phyloP scores from a whole-genome alignment of 2,888 invertebrate genomes.

The Heliconius ethilla region DNA sequence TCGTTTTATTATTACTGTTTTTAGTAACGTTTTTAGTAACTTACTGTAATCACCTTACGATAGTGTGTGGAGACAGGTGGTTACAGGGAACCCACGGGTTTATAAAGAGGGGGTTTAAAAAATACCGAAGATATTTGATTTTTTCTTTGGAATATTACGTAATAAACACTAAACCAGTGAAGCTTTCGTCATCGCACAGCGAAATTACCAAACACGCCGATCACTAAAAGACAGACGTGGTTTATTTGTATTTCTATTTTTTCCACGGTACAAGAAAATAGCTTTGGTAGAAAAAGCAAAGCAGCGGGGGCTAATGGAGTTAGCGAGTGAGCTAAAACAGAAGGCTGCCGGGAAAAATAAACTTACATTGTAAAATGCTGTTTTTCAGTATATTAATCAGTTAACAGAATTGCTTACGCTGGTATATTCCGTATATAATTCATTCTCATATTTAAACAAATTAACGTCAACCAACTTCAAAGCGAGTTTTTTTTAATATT shows the following conservation, averaged over 20 bases:
- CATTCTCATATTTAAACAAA: slow-evolving; percentile 39
- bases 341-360: slow-evolving; percentile 69
- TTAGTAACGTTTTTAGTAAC: no score
- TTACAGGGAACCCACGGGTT: no score
- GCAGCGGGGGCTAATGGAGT: slow-evolving; percentile 78
- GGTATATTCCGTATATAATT: slow-evolving; percentile 37
- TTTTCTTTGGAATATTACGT: neutral
- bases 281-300: slow-evolving; percentile 61
- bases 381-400: slow-evolving; percentile 44
- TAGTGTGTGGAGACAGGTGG: no score
- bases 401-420: slow-evolving; percentile 44
- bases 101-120: no score
- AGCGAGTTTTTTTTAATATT: neutral
- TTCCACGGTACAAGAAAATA: slow-evolving; percentile 54
- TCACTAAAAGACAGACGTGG: slow-evolving; percentile 41
- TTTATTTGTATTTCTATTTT: slow-evolving; percentile 50
- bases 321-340: slow-evolving; percentile 79
- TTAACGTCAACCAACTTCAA: slow-evolving; percentile 23
- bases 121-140: neutral
- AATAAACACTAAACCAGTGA: neutral
- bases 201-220: slow-evolving; percentile 32
- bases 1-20: no score
- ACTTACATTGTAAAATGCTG: slow-evolving; percentile 44
- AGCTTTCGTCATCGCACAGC: slow-evolving; percentile 33
- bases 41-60: no score